Evolutionary conservation across 2,888 invertebrate species (phyloP).

Genomic region (Calameuta filiformis): DNA sequence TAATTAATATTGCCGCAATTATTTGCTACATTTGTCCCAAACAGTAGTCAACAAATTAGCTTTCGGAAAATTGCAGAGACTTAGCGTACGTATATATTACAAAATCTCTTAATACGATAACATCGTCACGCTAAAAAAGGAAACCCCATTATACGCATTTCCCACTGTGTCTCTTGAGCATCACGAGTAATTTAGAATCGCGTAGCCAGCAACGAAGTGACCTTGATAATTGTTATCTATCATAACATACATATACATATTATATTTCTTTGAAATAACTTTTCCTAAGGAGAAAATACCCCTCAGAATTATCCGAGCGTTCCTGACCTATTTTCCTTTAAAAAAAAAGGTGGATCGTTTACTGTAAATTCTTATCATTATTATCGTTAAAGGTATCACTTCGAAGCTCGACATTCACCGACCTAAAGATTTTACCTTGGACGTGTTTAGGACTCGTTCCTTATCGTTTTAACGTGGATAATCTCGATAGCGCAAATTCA

Average conservation of each 20-base stretch:
- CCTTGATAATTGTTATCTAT: no score
- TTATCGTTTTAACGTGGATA: not conserved
- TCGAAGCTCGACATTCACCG: not conserved
- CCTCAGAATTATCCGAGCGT: not conserved
- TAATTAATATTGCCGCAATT: slow-evolving; percentile 57
- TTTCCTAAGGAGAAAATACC: not conserved
- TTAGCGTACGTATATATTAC: not conserved
- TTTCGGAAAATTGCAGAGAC: slow-evolving; percentile 28
- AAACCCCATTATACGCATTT: not conserved
- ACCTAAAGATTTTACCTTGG: not conserved
- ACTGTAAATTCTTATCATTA: not conserved
- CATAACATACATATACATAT: not conserved
- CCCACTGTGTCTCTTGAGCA: slow-evolving; percentile 1
- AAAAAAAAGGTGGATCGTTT: not conserved
- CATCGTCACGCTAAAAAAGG: not conserved
- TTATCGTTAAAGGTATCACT: not conserved
- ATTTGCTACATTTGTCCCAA: slow-evolving; percentile 47
- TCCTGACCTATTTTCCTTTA: not conserved
- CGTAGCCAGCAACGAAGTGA: no score
- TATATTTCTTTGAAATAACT: not conserved
- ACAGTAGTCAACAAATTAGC: slow-evolving; percentile 46
- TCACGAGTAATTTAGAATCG: not conserved
- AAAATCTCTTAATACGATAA: not conserved
- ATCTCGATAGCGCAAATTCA: not conserved
- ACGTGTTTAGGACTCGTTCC: no score